Evolutionary conservation across 2,797 vertebrate species (phyloP), one percentile per base, ranked within the genome.

Genomic region (Staurois parvus): DNA sequence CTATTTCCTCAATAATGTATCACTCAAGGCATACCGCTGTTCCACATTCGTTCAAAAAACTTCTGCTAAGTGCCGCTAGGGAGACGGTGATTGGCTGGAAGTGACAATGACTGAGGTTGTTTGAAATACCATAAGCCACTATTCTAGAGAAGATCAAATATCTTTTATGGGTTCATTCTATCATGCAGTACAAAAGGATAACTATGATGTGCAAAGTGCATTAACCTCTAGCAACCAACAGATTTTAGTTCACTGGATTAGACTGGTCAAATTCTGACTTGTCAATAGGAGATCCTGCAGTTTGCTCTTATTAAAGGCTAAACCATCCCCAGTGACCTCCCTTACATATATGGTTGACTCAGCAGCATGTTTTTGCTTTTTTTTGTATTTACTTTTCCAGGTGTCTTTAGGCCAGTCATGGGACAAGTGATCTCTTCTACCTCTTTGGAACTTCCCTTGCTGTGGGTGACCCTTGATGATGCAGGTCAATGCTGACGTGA

Each of bases 1-100:
- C 40, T 42, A 73, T 73, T 45, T 42, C 72, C n/a, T 48, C 72
- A 73, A 48, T 28, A 45, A 73, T 42, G 34, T 21, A 42, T n/a
- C 34, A 40, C 8, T 72, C 21, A 37, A 26, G 37, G 21, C 24
- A 11, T 34, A 48, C 26, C n/a, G 40, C 72, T 26, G 24, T 28
- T 73, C 70, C 12, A 26, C 70, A 40, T n/a, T 42, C 37, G 2
- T 72, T n/a, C 21, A 28, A 28, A 13, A 66, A 66, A 66, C 9
- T 29, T 66, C 64, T 28, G 13, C 26, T n/a, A 59, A 59, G 21
- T 59, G 21, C 21, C 10, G 52, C 52, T 4, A 59, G 52, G 52
- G 52, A 59, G 52, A 7, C 52, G 24, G 52, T 24, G 52, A 59
- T 59, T 59, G 52, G 52, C 19, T 59, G 21, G 19, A 59, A 59